Percentiles rank a stretch among this genome's conserved stretches.
phyloP scores from a whole-genome alignment of 2,113 vertebrate genomes.

The Nyctereutes procyonoides region DNA sequence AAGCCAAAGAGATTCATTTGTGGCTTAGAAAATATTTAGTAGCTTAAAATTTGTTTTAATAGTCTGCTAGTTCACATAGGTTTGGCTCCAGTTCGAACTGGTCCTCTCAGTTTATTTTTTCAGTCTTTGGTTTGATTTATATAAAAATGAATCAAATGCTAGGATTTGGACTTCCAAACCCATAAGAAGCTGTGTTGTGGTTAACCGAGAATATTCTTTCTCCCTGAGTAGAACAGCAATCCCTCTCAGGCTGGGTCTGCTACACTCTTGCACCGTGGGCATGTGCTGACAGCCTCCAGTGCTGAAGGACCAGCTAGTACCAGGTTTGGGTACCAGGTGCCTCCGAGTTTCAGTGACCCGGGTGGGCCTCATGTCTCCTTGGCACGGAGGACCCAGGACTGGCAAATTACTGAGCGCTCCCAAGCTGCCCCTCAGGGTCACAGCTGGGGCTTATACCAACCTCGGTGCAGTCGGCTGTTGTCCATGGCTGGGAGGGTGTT shows the following conservation, averaged over 20 bases:
- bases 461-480: conserved; percentile 96
- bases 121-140: conserved; percentile 27
- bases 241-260: not conserved
- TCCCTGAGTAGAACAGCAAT: not conserved
- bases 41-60: not conserved
- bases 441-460: conserved; percentile 81
- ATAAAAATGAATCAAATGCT: conserved; percentile 57
- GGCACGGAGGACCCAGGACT: not conserved
- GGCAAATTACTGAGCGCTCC: not conserved
- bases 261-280: not conserved
- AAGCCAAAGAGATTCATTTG: not conserved
- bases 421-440: rapidly evolving
- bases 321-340: not conserved
- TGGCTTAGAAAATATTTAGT: not conserved
- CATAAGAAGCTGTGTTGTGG: not conserved
- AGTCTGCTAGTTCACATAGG: not conserved
- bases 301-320: not conserved
- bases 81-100: conserved; percentile 39
- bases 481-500: conserved; percentile 97
- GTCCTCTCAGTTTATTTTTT: conserved; percentile 23
- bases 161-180: conserved; percentile 15
- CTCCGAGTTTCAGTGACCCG: not conserved
- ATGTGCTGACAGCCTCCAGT: not conserved
- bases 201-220: not conserved
- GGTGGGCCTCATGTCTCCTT: not conserved